Percentiles rank a stretch among this genome's conserved stretches.
Conservation (phyloP, 2,797 vertebrate genomes). For the Gymnodraco acuticeps region DNA sequence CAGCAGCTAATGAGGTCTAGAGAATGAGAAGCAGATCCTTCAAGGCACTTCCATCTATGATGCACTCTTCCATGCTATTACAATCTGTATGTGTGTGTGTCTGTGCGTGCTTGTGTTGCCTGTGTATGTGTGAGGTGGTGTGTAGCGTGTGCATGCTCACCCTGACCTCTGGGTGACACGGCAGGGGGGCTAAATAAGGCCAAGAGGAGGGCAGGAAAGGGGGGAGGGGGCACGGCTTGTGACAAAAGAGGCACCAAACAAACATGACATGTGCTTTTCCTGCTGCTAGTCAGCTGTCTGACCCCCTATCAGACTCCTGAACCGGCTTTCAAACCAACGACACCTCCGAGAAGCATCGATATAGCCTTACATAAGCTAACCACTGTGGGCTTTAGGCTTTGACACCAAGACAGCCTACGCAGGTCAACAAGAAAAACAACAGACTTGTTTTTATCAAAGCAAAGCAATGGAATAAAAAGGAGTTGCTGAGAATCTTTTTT, state of each 20-base stretch:
- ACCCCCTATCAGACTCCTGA: conserved; percentile 50
- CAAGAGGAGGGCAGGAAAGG: conserved; percentile 75
- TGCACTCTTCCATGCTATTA: conserved; percentile 82
- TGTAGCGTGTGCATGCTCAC: conserved; percentile 71
- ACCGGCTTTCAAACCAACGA: conserved; percentile 27
- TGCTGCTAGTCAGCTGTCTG: conserved; percentile 77
- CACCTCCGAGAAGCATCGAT: conserved; percentile 28
- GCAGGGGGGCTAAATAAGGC: conserved; percentile 80
- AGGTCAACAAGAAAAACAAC: conserved; percentile 51
- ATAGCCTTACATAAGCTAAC: conserved; percentile 55
- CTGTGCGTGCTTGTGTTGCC: conserved; percentile 39
- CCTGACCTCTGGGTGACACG: conserved; percentile 87
- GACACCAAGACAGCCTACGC: conserved; percentile 55
- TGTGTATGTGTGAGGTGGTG: conserved; percentile 46
- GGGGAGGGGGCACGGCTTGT: conserved; percentile 53
- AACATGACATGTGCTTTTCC: conserved; percentile 81
- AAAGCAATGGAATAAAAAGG: not conserved
- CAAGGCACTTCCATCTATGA: conserved; percentile 84
- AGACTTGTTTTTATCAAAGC: conserved; percentile 23
- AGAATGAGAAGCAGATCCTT: conserved; percentile 91
- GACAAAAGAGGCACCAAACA: conserved; percentile 80
- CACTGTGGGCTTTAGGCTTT: conserved; percentile 42
- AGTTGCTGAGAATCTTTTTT: not conserved
- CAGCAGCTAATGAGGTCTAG: conserved; percentile 92
- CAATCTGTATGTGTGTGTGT: conserved; percentile 61